These are phyloP conservation scores for Machimus atricapillus DNA, from an alignment of 2,888 invertebrate genomes.

Conservation along the genomic window DNA sequence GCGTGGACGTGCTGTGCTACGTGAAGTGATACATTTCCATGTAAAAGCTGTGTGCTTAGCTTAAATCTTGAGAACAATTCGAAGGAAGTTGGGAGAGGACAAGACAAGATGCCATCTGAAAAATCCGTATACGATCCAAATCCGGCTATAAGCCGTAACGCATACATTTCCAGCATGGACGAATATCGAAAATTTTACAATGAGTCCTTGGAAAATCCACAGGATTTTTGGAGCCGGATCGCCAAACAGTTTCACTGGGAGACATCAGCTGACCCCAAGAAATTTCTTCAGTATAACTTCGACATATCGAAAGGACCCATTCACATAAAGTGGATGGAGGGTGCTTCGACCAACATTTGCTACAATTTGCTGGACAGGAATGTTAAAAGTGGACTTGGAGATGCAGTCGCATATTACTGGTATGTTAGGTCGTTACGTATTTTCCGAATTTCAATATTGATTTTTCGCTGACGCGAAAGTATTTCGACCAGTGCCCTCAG, in stretches of 20 bases:
- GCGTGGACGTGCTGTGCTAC: conserved; percentile 40
- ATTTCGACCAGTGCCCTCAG: neutral
- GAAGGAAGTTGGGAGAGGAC: neutral
- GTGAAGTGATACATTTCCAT: conserved; percentile 1
- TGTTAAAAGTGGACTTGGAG: conserved; percentile 86
- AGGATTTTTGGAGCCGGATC: conserved; percentile 91
- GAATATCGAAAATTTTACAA: conserved; percentile 85
- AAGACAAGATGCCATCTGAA: conserved; percentile 66
- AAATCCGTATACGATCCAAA: conserved; percentile 68
- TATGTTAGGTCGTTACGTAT: conserved; percentile 64
- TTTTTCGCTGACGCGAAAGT: conserved; percentile 35
- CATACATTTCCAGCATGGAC: conserved; percentile 73
- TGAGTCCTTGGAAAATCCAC: conserved; percentile 86
- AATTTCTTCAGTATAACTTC: conserved; percentile 91
- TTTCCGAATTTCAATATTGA: conserved; percentile 35
- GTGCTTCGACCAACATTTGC: conserved; percentile 92
- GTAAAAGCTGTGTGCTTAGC: neutral
- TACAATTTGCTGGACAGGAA: conserved; percentile 95
- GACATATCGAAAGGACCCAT: conserved; percentile 88
- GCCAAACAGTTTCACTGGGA: conserved; percentile 96
- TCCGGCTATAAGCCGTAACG: conserved; percentile 65
- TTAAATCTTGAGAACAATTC: neutral
- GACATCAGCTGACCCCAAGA: conserved; percentile 73
- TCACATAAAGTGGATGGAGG: conserved; percentile 93
- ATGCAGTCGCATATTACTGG: conserved; percentile 95